Conservation (phyloP, 2,113 vertebrate species). For the Tringa solitaria region DNA sequence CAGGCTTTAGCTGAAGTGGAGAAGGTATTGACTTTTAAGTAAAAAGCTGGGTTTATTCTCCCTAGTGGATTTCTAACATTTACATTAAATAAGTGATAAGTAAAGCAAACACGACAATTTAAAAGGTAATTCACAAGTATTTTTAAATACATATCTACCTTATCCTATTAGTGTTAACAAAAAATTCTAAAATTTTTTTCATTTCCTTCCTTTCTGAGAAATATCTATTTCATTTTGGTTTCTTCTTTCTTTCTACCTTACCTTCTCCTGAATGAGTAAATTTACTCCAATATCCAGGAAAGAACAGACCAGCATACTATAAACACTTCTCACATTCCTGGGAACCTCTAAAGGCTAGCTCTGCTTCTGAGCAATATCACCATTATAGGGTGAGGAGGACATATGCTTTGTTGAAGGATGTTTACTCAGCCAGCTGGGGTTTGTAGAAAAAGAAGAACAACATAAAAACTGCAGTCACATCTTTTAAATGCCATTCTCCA, state of each 20-base stretch:
- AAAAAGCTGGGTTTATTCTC: not conserved
- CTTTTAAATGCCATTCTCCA: not conserved
- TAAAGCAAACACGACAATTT: not conserved
- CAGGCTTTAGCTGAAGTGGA: not conserved
- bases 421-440: not conserved
- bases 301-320: not conserved
- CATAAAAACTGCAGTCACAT: not conserved
- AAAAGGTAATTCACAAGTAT: not conserved
- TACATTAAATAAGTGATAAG: conserved; percentile 29
- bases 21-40: not conserved
- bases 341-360: not conserved
- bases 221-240: not conserved
- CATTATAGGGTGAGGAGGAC: not conserved
- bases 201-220: not conserved
- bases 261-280: conserved; percentile 7
- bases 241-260: not conserved
- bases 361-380: not conserved
- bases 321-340: not conserved
- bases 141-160: not conserved
- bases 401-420: not conserved
- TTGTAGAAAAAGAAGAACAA: not conserved
- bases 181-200: not conserved
- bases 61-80: conserved; percentile 28
- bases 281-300: not conserved
- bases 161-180: not conserved